Percentiles rank a stretch among this genome's conserved stretches.
phyloP scores from a whole-genome alignment of 2,797 vertebrate species.

The Rousettus madagascariensis region DNA sequence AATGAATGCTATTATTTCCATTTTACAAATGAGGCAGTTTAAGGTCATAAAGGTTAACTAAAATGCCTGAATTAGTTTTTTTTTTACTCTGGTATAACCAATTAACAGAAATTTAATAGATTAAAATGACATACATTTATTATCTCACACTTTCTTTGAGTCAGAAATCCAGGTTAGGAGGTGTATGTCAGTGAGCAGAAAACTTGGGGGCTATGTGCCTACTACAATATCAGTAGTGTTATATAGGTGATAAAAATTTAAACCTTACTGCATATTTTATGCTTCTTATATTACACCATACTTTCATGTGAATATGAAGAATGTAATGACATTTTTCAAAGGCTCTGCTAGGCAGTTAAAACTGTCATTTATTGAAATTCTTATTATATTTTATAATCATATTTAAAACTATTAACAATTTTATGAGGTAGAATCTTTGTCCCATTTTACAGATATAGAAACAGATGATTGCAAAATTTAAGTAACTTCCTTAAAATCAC shows the following conservation, averaged over 20 bases:
- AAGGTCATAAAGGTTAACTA: neutral
- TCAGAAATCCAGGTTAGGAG: neutral
- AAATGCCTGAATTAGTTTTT: neutral
- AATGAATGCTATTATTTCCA: neutral
- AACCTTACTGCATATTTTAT: neutral
- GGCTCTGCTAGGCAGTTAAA: neutral
- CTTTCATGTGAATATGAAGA: neutral
- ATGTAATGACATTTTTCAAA: neutral
- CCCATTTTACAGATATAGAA: neutral
- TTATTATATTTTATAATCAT: neutral
- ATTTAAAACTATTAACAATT: constrained; percentile 2
- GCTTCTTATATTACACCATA: neutral
- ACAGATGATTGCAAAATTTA: neutral
- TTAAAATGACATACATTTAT: neutral
- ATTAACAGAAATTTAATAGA: neutral
- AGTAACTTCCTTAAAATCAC: neutral
- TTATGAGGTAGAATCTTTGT: neutral
- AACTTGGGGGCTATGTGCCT: neutral
- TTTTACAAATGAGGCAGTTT: neutral
- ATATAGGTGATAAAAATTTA: neutral
- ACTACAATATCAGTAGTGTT: neutral
- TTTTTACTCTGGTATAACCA: neutral
- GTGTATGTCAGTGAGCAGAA: neutral
- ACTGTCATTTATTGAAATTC: neutral
- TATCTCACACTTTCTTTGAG: neutral